Conservation (phyloP, 2,888 invertebrate genomes). For the Aspidiotus destructor region DNA sequence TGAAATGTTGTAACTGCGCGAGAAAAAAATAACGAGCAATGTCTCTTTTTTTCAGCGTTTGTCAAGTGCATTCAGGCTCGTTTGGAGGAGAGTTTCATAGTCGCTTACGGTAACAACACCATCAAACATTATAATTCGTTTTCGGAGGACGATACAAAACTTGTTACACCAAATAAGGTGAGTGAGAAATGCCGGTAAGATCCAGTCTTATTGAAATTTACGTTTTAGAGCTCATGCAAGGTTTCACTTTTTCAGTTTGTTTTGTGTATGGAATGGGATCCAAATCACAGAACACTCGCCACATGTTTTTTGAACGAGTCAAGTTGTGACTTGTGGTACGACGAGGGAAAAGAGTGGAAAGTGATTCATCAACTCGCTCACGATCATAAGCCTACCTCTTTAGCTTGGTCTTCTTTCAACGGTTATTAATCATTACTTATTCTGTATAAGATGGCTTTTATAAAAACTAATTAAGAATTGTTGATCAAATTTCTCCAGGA, state of each 20-base stretch:
- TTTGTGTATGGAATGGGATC: slow-evolving; percentile 34
- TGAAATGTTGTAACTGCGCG: too few species aligned
- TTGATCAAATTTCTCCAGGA: not conserved
- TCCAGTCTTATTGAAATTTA: not conserved
- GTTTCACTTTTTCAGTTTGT: slow-evolving; percentile 17
- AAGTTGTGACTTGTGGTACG: slow-evolving; percentile 39
- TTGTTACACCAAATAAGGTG: slow-evolving; percentile 19
- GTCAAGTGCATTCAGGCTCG: slow-evolving; percentile 15
- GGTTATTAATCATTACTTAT: slow-evolving; percentile 39
- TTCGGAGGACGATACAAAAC: not conserved
- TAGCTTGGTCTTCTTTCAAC: slow-evolving; percentile 49
- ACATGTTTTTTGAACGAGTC: slow-evolving; percentile 46
- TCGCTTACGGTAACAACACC: slow-evolving; percentile 21
- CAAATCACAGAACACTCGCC: slow-evolving; percentile 43
- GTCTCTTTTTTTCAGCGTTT: slow-evolving; percentile 7
- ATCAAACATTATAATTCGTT: slow-evolving; percentile 10
- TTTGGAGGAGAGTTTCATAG: slow-evolving; percentile 9
- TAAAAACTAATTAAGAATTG: not conserved
- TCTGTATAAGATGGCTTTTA: too few species aligned
- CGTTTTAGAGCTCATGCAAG: too few species aligned
- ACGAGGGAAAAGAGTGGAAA: slow-evolving; percentile 42
- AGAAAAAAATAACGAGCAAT: too few species aligned
- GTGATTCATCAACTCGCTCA: slow-evolving; percentile 45
- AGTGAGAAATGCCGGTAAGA: not conserved
- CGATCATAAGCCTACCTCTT: slow-evolving; percentile 44